Conservation (phyloP, 2,797 vertebrate species). For the Acanthurus leucopareius region DNA sequence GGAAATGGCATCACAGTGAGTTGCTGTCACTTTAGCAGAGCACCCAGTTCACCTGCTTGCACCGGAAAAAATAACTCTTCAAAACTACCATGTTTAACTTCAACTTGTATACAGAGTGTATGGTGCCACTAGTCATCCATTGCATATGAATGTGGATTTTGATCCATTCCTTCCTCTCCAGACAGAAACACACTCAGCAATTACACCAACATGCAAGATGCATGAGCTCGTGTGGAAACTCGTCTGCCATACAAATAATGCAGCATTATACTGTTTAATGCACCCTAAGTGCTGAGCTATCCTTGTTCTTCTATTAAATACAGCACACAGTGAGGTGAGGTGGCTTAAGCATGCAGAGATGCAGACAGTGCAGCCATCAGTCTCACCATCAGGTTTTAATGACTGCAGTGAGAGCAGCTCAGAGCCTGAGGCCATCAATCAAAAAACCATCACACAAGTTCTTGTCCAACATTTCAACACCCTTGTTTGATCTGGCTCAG, state of each 20-base stretch:
- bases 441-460: conserved; percentile 10
- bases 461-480: conserved; percentile 28
- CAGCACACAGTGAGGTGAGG: conserved; percentile 40
- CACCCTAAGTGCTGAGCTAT: conserved; percentile 73
- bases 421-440: conserved; percentile 43
- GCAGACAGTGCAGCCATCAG: conserved; percentile 53
- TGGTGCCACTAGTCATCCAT: neutral
- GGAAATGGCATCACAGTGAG: neutral
- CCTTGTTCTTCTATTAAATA: conserved; percentile 68
- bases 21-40: neutral
- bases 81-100: neutral
- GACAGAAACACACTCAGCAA: conserved; percentile 34
- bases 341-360: conserved; percentile 53
- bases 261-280: conserved; percentile 69
- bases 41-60: neutral
- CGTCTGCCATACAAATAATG: conserved; percentile 51
- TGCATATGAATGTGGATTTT: neutral
- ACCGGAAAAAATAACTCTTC: neutral
- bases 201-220: conserved; percentile 61
- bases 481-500: neutral
- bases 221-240: conserved; percentile 50
- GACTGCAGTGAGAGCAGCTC: conserved; percentile 57
- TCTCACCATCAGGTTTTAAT: conserved; percentile 58
- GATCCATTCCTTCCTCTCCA: neutral
- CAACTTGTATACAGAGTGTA: neutral